A percentile compares a stretch with the other conserved stretches of the same genome.
phyloP scores from a whole-genome alignment of 1,140 invertebrate genomes.

The Wasmannia auropunctata region DNA sequence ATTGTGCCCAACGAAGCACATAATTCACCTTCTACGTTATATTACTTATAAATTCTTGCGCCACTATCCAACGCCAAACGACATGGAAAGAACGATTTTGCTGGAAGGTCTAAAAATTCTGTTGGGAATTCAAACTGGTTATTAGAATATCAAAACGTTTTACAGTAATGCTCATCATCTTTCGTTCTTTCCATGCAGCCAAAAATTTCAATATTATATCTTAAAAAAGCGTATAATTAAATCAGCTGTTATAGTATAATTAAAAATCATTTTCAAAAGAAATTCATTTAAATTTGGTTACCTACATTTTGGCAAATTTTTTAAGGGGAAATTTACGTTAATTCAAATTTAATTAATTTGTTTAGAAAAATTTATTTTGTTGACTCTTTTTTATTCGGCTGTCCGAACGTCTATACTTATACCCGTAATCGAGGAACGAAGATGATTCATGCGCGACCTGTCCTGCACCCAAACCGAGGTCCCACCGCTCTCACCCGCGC shows the following conservation, averaged over 20 bases:
- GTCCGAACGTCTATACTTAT: background rate
- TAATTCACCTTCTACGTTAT: background rate
- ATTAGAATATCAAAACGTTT: too few relatives aligned
- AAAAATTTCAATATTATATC: too few relatives aligned
- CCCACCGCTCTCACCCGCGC: background rate
- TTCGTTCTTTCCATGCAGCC: too few relatives aligned
- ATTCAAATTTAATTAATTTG: background rate
- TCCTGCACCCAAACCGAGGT: conserved; percentile 33
- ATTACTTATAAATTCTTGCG: conserved; percentile 8
- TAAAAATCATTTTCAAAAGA: background rate
- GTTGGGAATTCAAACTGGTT: too few relatives aligned
- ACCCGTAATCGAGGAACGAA: background rate
- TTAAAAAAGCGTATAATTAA: background rate
- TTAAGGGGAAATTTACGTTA: background rate
- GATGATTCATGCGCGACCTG: conserved; percentile 27
- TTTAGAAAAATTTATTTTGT: background rate
- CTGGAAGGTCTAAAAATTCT: too few relatives aligned
- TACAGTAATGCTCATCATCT: too few relatives aligned
- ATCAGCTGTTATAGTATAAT: background rate
- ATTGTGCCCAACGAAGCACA: background rate
- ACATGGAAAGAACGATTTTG: too few relatives aligned
- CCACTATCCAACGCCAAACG: background rate
- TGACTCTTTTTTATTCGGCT: background rate
- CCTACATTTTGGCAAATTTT: background rate
- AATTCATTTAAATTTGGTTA: background rate